These are phyloP conservation scores for Poeciliopsis presidionis DNA, from an alignment of 2,797 vertebrate genomes.

Conservation along the genomic window DNA sequence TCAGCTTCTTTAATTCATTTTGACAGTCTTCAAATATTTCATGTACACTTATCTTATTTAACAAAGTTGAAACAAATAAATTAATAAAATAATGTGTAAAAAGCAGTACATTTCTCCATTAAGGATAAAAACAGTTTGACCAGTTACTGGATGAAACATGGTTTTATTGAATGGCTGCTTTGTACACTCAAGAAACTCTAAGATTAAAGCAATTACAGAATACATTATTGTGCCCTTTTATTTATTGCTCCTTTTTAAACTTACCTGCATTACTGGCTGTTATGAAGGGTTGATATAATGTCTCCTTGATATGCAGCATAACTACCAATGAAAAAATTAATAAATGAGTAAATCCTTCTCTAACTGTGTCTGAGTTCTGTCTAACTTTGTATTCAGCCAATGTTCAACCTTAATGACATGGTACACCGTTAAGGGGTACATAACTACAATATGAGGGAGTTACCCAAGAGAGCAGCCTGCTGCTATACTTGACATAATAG, in stretches of 20 bases:
- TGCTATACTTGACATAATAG: constrained; percentile 62
- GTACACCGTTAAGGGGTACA: constrained; percentile 54
- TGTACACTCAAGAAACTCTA: neutral
- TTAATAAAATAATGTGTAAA: neutral
- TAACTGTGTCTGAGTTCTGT: constrained; percentile 10
- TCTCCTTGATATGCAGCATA: neutral
- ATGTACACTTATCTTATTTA: neutral
- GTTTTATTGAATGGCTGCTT: neutral
- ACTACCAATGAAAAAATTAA: neutral
- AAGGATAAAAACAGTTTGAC: neutral
- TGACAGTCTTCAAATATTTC: neutral
- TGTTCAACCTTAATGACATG: constrained; percentile 44
- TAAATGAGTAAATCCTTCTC: constrained; percentile 28
- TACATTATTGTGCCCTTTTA: constrained; percentile 1
- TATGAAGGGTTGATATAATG: neutral
- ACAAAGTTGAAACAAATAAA: neutral
- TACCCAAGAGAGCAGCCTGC: constrained; percentile 58
- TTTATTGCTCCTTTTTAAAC: neutral
- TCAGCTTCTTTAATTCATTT: neutral
- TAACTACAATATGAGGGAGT: constrained; percentile 64
- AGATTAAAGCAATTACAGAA: constrained; percentile 1
- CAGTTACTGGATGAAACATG: neutral
- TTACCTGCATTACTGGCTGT: neutral
- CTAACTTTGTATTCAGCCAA: constrained; percentile 32
- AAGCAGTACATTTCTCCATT: constrained; percentile 1